These are phyloP conservation scores for Listronotus oregonensis DNA, from an alignment of 1,140 invertebrate species.

Conservation along the genomic window DNA sequence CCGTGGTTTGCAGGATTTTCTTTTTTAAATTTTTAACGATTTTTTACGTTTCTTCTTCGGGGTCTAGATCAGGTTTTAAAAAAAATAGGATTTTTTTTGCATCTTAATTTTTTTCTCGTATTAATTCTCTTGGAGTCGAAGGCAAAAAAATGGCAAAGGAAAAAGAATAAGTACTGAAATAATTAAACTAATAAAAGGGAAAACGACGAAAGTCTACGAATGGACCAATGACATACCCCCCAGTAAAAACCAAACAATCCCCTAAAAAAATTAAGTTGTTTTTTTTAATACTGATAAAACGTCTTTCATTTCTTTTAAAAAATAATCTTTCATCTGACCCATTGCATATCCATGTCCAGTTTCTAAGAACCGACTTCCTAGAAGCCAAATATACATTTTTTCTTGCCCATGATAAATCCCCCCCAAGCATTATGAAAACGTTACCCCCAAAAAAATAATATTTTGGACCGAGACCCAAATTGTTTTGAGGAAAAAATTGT, in stretches of 20 bases:
- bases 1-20: conserved; percentile 1
- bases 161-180: conserved; percentile 41
- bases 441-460: conserved; percentile 45
- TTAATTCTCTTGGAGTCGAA: conserved; percentile 40
- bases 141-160: conserved; percentile 45
- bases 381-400: conserved; percentile 43
- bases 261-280: conserved; percentile 44
- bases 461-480: conserved; percentile 39
- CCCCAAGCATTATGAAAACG: conserved; percentile 43
- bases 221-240: conserved; percentile 43
- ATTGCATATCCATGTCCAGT: conserved; percentile 46
- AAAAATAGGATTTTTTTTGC: conserved; percentile 29
- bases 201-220: conserved; percentile 46
- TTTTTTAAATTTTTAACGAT: conserved; percentile 11
- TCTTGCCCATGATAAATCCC: conserved; percentile 50
- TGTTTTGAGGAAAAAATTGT: conserved; percentile 43
- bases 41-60: conserved; percentile 17
- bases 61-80: conserved; percentile 28
- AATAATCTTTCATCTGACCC: conserved; percentile 48
- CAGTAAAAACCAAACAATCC: conserved; percentile 40
- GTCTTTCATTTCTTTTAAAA: conserved; percentile 42
- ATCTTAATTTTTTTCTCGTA: conserved; percentile 31
- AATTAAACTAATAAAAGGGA: conserved; percentile 37
- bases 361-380: conserved; percentile 45
- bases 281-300: conserved; percentile 26